phyloP scores from a whole-genome alignment of 2,797 vertebrate genomes.

The Astyanax mexicanus region DNA sequence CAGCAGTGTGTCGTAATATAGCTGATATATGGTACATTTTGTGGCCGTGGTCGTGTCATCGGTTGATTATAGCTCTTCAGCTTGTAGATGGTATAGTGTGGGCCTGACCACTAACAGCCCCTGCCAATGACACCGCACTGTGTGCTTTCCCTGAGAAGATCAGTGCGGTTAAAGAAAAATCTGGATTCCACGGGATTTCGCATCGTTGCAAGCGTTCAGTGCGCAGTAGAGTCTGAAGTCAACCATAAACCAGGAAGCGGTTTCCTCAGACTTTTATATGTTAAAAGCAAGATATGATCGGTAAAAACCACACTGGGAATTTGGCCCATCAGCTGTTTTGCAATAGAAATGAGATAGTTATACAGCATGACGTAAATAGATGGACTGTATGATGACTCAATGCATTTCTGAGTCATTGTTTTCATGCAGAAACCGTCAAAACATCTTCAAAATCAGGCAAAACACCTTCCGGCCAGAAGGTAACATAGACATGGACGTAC shows the following conservation, averaged over 20 bases:
- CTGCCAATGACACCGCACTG: slow-evolving; percentile 28
- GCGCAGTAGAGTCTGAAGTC: background rate
- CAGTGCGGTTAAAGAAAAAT: background rate
- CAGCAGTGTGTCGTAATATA: background rate
- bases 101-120: slow-evolving; percentile 26
- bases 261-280: slow-evolving; percentile 17
- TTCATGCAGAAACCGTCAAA: too few species aligned
- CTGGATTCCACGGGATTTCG: slow-evolving; percentile 5
- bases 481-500: too few species aligned
- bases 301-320: slow-evolving; percentile 7
- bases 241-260: slow-evolving; percentile 22
- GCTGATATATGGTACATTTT: slow-evolving; percentile 11
- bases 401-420: background rate
- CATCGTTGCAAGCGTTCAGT: slow-evolving; percentile 5
- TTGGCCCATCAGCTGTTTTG: background rate
- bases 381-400: background rate
- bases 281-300: background rate
- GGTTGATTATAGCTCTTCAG: slow-evolving; percentile 26
- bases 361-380: background rate
- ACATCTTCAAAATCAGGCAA: too few species aligned
- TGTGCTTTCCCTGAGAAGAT: slow-evolving; percentile 32
- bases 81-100: slow-evolving; percentile 6
- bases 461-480: too few species aligned
- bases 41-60: slow-evolving; percentile 21
- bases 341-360: background rate